phyloP scores from a whole-genome alignment of 2,113 vertebrate genomes.

The Potamarius usumacintae region DNA sequence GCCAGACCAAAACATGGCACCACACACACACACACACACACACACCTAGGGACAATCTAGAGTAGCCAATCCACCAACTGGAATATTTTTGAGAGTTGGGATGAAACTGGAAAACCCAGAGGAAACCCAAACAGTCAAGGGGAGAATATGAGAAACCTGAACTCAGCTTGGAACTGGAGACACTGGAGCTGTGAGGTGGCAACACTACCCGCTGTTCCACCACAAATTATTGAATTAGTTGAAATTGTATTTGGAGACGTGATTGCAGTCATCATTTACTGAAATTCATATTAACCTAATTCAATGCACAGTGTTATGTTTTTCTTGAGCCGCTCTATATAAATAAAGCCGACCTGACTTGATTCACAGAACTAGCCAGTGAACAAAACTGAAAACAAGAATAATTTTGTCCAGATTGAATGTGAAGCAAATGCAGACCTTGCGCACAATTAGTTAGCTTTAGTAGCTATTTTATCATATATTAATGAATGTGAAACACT shows the following conservation, averaged over 20 bases:
- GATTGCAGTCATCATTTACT: background rate
- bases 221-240: background rate
- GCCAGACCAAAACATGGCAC: too few species aligned
- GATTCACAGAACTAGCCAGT: background rate
- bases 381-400: background rate
- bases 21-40: background rate
- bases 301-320: background rate
- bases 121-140: background rate
- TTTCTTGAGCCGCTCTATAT: background rate
- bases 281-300: background rate
- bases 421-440: background rate
- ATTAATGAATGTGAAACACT: background rate
- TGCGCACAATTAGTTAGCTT: background rate
- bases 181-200: background rate
- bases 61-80: background rate
- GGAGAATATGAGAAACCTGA: background rate
- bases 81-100: background rate
- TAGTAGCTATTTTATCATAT: background rate
- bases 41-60: background rate
- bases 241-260: background rate
- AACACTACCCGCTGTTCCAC: background rate
- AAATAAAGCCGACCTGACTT: background rate
- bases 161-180: background rate
- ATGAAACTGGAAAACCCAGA: background rate
- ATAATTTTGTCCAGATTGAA: background rate